A percentile compares a stretch with the other conserved stretches of the same genome.
Evolutionary conservation across 2,113 vertebrate genomes (phyloP).

Genomic region (Notarius lentiginosus): DNA sequence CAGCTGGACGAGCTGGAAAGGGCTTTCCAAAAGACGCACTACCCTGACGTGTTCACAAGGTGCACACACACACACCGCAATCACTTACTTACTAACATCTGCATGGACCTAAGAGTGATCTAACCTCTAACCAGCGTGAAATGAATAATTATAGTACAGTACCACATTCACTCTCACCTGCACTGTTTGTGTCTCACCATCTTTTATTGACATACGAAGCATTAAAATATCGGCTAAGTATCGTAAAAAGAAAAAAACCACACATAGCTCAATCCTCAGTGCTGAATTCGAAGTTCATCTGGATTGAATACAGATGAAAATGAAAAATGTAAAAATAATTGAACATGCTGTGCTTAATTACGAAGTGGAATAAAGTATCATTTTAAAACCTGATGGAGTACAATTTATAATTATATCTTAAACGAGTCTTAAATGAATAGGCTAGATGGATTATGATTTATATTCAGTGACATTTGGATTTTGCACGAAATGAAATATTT

Average conservation of each 20-base stretch:
- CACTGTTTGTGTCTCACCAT: background rate
- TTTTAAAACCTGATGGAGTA: background rate
- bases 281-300: background rate
- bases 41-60: slow-evolving; percentile 91
- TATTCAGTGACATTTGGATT: background rate
- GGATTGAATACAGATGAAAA: background rate
- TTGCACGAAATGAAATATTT: background rate
- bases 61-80: background rate
- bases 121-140: background rate
- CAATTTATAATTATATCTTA: background rate
- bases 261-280: background rate
- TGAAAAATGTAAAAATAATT: background rate
- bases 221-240: background rate
- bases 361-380: background rate
- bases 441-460: background rate
- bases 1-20: slow-evolving; percentile 89
- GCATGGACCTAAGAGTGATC: background rate
- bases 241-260: background rate
- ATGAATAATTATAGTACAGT: background rate
- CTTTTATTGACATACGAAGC: background rate
- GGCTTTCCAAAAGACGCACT: slow-evolving; percentile 89
- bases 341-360: background rate
- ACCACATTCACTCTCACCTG: background rate
- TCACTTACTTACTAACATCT: background rate
- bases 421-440: background rate